Evolutionary conservation across 2,113 vertebrate genomes (phyloP), one percentile per base, ranked within the genome.

Genomic region (Nyctibius bracteatus): DNA sequence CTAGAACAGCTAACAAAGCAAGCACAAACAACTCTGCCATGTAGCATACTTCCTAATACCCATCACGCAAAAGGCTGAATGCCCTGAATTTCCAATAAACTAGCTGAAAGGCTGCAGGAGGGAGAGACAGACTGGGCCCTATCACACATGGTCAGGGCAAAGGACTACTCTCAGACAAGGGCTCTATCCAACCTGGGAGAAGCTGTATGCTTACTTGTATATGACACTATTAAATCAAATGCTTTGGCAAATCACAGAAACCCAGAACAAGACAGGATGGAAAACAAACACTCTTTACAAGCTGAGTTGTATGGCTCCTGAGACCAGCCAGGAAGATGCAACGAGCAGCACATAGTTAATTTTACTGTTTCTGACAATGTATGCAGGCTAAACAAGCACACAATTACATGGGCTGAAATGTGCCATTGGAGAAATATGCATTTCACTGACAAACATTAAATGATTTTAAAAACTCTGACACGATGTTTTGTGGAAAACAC

Each of bases 331-430:
- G 65, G 43, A 65, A 39, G 6, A 6, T 4, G 20, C 65, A 33
- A 14, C 0, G 18, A 84, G n/a, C 31, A 65, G 39, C 57, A 59
- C 8, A 0, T 5, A 18, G 3, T 68, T 27, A 23, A 74, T 63
- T 37, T 33, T 9, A 35, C 35, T 41, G n/a, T 2, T 87, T 67
- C 77, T 67, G 15, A 71, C 46, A 74, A 19, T 0, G 1, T 1
- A 30, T 5, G 39, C 70, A 82, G 47, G 61, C 39, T 25, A 55
- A 79, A 52, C 12, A 47, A 84, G 52, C 35, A 35, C 55, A 79
- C 9, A 67, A 35, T 25, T 61, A 37, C 43, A n/a, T 5, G 19
- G 0, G 2, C 2, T 31, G 21, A 59, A 75, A 81, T 5, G 16
- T 6, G 51, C 55, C 59, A 2, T 0, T 39, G 70, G 31, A 54